Base-by-base conservation (phyloP, 1,140 invertebrate genomes). In the Thalassaphorura encarpata region DNA sequence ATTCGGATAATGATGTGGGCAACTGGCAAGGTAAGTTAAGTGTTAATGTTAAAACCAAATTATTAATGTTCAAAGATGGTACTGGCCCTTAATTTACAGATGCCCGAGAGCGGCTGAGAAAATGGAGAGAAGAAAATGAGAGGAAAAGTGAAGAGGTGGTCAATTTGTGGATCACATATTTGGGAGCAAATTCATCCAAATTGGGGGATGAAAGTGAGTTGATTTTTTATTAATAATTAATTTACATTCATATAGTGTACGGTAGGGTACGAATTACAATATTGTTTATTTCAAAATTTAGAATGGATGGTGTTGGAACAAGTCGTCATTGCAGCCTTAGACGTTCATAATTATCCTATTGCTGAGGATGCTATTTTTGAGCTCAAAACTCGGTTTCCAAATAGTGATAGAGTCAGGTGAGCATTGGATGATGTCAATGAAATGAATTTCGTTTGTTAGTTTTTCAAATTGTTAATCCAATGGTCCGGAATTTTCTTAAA, bases 91-190 rank as follows among this genome's bases (percentile, higher is more conserved):
- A 5, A 24, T 47, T 64, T 66, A 19, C 68, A 96, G 93, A 90
- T 66, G 85, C 83, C 42, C 75, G 83, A 64, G 85, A 90, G 62
- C 74, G 84, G 58, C 76, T 98, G 47, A 77, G 88, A 61, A 81
- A 82, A 64, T 94, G 92, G 85, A 78, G 95, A 68, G 95, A 98
- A 74, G 86, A 91, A 64, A 92, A 92, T 68, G 83, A 85, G 45
- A 76, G 96, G 39, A 81, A 83, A 68, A 95, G 92, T 69, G 78
- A 85, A 68, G 89, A 95, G 68, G 81, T 96, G 1, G 76, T 97
- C 1, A 80, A 87, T 60, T 69, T 97, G 49, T 97, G 90, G 89
- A 81, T 88, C 59, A 76, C 77, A 4, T 75, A 83, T 36, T 69
- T 96, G n/a, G 78, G 79, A 67, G 73, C 78, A 42, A 82, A 85